Evolutionary conservation across 2,888 invertebrate species (phyloP), one percentile per base, ranked within the genome.

Genomic region (Thera obeliscata): DNA sequence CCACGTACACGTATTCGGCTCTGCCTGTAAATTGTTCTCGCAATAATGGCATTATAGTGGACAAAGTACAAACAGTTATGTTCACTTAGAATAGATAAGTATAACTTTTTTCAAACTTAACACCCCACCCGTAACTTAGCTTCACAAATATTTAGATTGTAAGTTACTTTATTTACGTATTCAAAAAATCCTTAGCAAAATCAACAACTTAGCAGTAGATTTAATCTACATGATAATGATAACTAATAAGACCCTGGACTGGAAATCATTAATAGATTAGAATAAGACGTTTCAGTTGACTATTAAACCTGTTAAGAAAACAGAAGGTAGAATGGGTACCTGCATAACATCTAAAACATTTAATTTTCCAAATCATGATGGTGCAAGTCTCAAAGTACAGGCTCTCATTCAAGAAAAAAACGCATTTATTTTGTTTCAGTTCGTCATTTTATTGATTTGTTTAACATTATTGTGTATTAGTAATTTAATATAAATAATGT

Each of bases 341-440:
- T 56, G 35, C 55, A 43, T 68, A 63, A 70, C 46, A 70, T 3
- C 12, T 22, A 8, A 41, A 3, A 7, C n/a, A 54, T 54, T 63
- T n/a, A 58, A 62, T 66, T 66, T 55, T 59, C 38, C 35, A 52
- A 68, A 66, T 70, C 62, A 76, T 79, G 75, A 81, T 82, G 81
- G 87, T 90, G 88, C 86, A 87, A 88, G 91, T 90, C 90, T 89
- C 89, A 90, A 91, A 88, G 75, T 63, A 76, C 76, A 81, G 77
- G 79, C 79, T 83, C 81, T 82, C 80, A 75, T 81, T 71, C n/a
- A n/a, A 33, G 12, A 70, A 74, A 76, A 80, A 71, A 62, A 66
- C 68, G 67, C 76, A 75, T 73, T 74, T 67, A 69, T 64, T 74
- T 72, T 66, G 58, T 68, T 72, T 67, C 68, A 67, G 38, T 66